Evolutionary conservation across 2,797 vertebrate genomes (phyloP).

Genomic region (Anisognathus igniventris): DNA sequence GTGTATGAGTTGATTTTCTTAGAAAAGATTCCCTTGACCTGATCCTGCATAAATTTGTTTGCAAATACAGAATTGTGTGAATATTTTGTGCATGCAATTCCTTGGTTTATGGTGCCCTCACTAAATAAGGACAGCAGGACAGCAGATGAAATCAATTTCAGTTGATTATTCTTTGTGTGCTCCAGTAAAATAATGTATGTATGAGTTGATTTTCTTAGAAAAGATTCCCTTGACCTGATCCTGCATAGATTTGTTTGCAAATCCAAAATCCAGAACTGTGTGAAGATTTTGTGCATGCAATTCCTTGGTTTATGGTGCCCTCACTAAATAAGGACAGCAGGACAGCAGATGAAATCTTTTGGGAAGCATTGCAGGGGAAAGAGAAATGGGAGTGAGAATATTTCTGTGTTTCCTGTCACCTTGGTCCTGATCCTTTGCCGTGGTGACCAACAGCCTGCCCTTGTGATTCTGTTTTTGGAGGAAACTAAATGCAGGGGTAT

Average conservation of each 20-base stretch:
- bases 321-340: background rate
- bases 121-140: background rate
- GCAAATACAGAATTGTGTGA: background rate
- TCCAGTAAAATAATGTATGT: background rate
- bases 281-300: background rate
- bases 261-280: background rate
- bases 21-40: background rate
- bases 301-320: background rate
- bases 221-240: background rate
- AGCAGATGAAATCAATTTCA: background rate
- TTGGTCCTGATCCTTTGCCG: background rate
- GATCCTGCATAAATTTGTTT: background rate
- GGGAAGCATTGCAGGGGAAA: background rate
- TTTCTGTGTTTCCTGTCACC: background rate
- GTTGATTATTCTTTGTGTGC: background rate
- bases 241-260: background rate
- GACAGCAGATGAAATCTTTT: background rate
- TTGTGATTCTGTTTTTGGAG: background rate
- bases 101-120: background rate
- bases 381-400: background rate
- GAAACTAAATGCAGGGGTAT: constrained; percentile 13
- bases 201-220: background rate
- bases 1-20: background rate
- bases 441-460: background rate
- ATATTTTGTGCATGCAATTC: background rate